Percentiles rank a stretch among this genome's conserved stretches.
Evolutionary conservation across 2,797 vertebrate species (phyloP).

Genomic region (Carapus acus): DNA sequence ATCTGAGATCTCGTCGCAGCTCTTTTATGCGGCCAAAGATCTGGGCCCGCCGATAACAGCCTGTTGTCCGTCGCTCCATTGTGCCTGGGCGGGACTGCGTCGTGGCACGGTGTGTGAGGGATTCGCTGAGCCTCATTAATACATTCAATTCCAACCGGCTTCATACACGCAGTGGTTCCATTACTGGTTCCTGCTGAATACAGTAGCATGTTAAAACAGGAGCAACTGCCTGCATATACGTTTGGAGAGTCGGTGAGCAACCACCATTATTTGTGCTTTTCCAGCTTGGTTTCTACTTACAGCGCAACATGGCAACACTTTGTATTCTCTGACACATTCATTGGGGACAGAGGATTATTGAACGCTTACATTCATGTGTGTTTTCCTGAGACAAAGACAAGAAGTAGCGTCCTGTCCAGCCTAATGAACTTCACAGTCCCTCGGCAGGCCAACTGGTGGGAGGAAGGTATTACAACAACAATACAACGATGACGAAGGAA

Average conservation of each 20-base stretch:
- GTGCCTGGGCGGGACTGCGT: slow-evolving; percentile 22
- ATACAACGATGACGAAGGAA: too few species aligned
- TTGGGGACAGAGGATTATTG: not conserved
- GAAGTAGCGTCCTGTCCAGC: too few species aligned
- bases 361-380: too few species aligned
- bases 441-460: too few species aligned
- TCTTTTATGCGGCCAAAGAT: slow-evolving; percentile 32
- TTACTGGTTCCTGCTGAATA: slow-evolving; percentile 30
- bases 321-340: not conserved
- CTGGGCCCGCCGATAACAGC: slow-evolving; percentile 25
- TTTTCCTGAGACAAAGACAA: too few species aligned
- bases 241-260: slow-evolving; percentile 25
- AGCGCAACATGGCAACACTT: not conserved
- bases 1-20: slow-evolving; percentile 28
- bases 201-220: slow-evolving; percentile 45
- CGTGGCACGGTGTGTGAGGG: slow-evolving; percentile 24
- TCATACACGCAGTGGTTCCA: slow-evolving; percentile 32
- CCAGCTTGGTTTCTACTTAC: not conserved
- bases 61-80: slow-evolving; percentile 33
- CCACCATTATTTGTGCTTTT: not conserved
- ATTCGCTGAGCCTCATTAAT: slow-evolving; percentile 44
- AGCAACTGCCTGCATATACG: slow-evolving; percentile 28
- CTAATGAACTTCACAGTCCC: too few species aligned
- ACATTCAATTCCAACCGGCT: slow-evolving; percentile 34
- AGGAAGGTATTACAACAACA: too few species aligned